phyloP scores from a whole-genome alignment of 1,140 invertebrate species.

The Zaprionus nigranus region DNA sequence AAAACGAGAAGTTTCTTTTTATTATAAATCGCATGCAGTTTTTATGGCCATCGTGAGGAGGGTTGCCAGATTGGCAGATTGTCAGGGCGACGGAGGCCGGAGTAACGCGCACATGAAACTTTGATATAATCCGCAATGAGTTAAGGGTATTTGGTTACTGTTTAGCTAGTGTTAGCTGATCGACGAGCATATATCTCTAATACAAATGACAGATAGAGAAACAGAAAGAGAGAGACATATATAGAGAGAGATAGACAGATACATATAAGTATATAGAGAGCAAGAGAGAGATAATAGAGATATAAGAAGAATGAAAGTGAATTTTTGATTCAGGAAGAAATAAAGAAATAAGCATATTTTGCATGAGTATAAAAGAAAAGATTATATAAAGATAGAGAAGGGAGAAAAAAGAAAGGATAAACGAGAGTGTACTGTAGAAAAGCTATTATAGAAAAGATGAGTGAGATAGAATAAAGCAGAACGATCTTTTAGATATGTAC shows the following conservation, averaged over 20 bases:
- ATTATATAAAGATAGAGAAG: too few species aligned
- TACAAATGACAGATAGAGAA: not conserved
- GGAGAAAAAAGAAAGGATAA: too few species aligned
- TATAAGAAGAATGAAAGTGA: too few species aligned
- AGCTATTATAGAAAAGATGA: too few species aligned
- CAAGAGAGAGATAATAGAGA: not conserved
- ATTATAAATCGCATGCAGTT: conserved; percentile 34
- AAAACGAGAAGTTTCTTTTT: conserved; percentile 25
- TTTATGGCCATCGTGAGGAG: conserved; percentile 19
- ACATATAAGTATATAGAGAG: rapidly evolving
- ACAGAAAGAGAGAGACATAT: too few species aligned
- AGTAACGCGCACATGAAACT: not conserved
- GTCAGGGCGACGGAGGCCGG: conserved; percentile 1
- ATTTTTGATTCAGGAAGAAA: not conserved
- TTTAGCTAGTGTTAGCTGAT: not conserved
- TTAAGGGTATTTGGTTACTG: not conserved
- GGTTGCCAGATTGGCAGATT: conserved; percentile 23
- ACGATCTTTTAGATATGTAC: too few species aligned
- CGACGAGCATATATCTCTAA: not conserved
- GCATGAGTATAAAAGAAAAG: too few species aligned
- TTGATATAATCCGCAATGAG: not conserved
- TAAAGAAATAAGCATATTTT: not conserved
- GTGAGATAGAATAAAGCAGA: too few species aligned
- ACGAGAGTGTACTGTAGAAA: too few species aligned
- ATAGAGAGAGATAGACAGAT: not conserved